phyloP scores from a whole-genome alignment of 1,140 invertebrate genomes.

The Dryas iulia region DNA sequence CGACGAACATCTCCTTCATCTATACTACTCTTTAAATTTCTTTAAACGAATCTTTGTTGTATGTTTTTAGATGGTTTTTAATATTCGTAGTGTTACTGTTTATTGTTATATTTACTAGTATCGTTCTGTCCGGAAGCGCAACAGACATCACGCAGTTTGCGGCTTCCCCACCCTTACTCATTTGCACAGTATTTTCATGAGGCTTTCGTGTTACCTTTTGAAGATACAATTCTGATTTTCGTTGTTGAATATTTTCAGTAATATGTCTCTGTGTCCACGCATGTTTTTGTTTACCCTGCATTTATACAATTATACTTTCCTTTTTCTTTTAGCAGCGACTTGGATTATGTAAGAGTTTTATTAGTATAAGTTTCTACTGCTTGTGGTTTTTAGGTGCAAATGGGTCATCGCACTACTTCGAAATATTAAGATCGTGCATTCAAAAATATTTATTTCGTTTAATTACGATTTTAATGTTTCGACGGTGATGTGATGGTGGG shows the following conservation, averaged over 20 bases:
- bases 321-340: slow-evolving; percentile 41
- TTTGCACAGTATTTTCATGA: slow-evolving; percentile 67
- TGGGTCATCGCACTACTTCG: slow-evolving; percentile 68
- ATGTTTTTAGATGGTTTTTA: neutral
- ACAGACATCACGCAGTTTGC: slow-evolving; percentile 60
- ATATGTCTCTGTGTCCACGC: slow-evolving; percentile 76
- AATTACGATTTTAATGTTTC: slow-evolving; percentile 32
- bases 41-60: neutral
- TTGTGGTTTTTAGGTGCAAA: slow-evolving; percentile 67
- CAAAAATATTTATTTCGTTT: slow-evolving; percentile 8
- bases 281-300: slow-evolving; percentile 69
- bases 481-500: slow-evolving; percentile 64
- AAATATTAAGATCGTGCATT: slow-evolving; percentile 33
- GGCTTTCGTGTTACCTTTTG: slow-evolving; percentile 38
- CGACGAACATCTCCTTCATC: neutral
- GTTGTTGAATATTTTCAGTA: slow-evolving; percentile 41
- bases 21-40: neutral
- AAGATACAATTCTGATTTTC: slow-evolving; percentile 42
- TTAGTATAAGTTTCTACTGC: slow-evolving; percentile 40
- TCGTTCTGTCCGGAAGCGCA: slow-evolving; percentile 32
- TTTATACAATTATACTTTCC: slow-evolving; percentile 40
- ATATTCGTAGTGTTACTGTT: neutral
- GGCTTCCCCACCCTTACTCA: slow-evolving; percentile 65
- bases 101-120: neutral
- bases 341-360: slow-evolving; percentile 36